Conservation (phyloP, 1,140 invertebrate species). For the Cydia strobilella region DNA sequence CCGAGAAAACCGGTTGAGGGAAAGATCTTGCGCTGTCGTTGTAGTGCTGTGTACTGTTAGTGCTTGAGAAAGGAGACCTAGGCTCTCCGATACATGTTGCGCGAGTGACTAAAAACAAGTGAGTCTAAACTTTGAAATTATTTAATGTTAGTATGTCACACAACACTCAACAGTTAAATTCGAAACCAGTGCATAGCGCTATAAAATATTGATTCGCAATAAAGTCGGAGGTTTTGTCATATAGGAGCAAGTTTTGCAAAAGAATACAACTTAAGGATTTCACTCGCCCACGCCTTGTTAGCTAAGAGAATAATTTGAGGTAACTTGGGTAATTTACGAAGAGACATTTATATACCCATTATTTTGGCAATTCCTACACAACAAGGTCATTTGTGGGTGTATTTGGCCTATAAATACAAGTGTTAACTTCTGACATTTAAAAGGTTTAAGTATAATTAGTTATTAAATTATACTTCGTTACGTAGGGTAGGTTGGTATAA, state of each 20-base stretch:
- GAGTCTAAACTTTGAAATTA: too few species aligned
- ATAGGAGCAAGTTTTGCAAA: neutral
- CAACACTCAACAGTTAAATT: too few species aligned
- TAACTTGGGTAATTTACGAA: neutral
- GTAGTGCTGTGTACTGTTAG: too few species aligned
- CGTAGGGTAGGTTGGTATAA: too few species aligned
- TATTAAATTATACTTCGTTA: neutral
- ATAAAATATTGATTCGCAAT: neutral
- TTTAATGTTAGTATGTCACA: too few species aligned
- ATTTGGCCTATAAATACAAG: neutral
- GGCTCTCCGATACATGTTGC: too few species aligned
- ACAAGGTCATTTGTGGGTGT: neutral
- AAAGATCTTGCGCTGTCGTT: too few species aligned
- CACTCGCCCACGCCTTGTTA: neutral
- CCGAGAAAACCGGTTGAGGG: too few species aligned
- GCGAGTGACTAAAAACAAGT: too few species aligned
- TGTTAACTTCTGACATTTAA: neutral
- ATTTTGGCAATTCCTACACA: neutral
- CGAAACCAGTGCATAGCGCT: too few species aligned
- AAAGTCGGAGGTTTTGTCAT: too few species aligned
- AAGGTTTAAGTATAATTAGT: neutral
- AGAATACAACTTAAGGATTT: neutral
- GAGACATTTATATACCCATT: slow-evolving; percentile 9
- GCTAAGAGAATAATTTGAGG: neutral
- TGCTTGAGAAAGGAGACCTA: too few species aligned